Evolutionary conservation across 2,113 vertebrate species (phyloP).

Genomic region (Cygnus buccinator): DNA sequence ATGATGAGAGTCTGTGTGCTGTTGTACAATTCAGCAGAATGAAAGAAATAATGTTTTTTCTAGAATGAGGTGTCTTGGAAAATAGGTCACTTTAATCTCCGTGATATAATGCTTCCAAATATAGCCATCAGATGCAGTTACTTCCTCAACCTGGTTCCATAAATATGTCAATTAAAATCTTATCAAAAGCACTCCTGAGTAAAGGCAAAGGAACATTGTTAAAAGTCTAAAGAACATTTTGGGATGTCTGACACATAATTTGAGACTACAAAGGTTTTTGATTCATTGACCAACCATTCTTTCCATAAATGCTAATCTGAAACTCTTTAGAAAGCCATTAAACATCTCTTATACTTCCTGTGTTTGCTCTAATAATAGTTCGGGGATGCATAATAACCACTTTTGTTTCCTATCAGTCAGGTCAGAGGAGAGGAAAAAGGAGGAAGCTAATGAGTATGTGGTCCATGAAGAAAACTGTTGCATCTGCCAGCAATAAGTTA

Average conservation of each 20-base stretch:
- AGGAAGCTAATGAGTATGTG: background rate
- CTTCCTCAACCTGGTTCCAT: background rate
- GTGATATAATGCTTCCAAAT: constrained; percentile 23
- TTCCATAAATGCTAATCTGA: background rate
- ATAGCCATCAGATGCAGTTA: background rate
- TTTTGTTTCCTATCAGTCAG: background rate
- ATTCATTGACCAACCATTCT: constrained; percentile 17
- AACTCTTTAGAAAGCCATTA: constrained; percentile 13
- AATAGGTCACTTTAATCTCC: background rate
- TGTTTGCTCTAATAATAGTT: background rate
- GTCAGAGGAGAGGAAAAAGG: background rate
- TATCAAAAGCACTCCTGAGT: background rate
- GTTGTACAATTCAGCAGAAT: constrained; percentile 2
- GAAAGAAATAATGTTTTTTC: background rate
- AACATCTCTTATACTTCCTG: background rate
- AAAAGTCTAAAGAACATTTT: background rate
- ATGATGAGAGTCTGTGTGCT: background rate
- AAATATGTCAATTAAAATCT: constrained; percentile 25
- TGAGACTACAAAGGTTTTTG: background rate
- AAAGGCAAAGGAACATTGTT: background rate
- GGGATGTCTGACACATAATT: constrained; percentile 1
- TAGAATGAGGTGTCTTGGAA: constrained; percentile 10
- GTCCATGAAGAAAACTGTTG: background rate
- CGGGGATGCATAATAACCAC: background rate
- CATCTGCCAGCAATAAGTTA: background rate